Conservation (phyloP, 2,888 invertebrate genomes). For the Hecatera dysodea region DNA sequence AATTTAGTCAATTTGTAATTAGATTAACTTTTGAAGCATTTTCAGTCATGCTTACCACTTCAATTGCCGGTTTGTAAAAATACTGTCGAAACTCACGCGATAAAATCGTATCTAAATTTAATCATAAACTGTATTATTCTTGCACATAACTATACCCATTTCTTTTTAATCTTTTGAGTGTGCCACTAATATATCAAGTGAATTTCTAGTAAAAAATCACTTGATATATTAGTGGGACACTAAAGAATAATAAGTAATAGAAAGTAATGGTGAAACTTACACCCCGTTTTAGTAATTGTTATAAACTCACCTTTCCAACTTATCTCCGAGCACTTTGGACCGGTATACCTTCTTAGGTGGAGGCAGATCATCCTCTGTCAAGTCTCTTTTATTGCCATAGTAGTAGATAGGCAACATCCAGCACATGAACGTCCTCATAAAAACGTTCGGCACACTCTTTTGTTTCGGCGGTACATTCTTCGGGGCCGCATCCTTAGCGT, state of each 20-base stretch:
- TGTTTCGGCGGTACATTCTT: slow-evolving; percentile 55
- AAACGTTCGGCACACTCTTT: slow-evolving; percentile 79
- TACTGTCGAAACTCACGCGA: slow-evolving; percentile 5
- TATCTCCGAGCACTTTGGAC: slow-evolving; percentile 93
- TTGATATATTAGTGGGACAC: neutral
- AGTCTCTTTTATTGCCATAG: slow-evolving; percentile 93
- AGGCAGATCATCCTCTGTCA: slow-evolving; percentile 94
- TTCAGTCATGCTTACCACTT: neutral
- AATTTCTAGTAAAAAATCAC: no score
- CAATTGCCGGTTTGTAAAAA: neutral
- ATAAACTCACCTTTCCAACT: slow-evolving; percentile 91
- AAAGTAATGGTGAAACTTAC: no score
- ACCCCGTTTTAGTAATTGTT: neutral
- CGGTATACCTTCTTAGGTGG: slow-evolving; percentile 93
- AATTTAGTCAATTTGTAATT: neutral
- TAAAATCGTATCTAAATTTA: neutral
- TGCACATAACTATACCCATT: neutral
- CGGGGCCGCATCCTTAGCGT: slow-evolving; percentile 49
- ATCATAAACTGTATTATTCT: neutral
- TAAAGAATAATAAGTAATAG: no score
- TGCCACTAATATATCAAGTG: no score
- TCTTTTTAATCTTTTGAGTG: no score
- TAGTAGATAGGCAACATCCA: slow-evolving; percentile 95
- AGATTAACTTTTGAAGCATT: neutral
- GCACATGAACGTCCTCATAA: slow-evolving; percentile 92